A percentile compares a stretch with the other conserved stretches of the same genome.
Conservation (phyloP, 2,797 vertebrate species). For the Emys orbicularis region DNA sequence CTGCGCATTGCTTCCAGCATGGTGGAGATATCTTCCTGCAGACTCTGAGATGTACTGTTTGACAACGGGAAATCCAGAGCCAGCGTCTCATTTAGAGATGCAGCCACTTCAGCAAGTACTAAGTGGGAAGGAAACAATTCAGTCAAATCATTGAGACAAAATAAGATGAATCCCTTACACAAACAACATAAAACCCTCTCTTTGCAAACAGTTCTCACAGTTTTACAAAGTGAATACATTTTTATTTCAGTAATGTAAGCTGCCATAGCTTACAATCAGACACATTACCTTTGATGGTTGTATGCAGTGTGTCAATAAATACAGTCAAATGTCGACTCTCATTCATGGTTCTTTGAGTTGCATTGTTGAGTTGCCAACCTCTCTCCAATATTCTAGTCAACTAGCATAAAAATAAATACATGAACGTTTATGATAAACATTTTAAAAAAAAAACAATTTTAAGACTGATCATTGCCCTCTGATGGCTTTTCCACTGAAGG, state of each 20-base stretch:
- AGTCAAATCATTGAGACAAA: background rate
- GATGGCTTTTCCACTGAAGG: background rate
- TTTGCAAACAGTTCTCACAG: background rate
- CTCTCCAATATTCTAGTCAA: constrained; percentile 69
- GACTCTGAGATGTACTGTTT: constrained; percentile 74
- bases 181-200: background rate
- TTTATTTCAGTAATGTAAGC: background rate
- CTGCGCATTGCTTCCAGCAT: constrained; percentile 81
- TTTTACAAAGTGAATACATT: background rate
- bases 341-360: constrained; percentile 76
- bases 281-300: constrained; percentile 83
- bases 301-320: constrained; percentile 80
- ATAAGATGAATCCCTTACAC: background rate
- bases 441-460: background rate
- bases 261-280: background rate
- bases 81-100: constrained; percentile 83
- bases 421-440: background rate
- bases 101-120: constrained; percentile 84
- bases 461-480: background rate
- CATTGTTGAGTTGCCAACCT: constrained; percentile 68
- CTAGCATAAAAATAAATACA: constrained; percentile 78
- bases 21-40: constrained; percentile 78
- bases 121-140: constrained; percentile 30
- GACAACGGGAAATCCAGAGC: constrained; percentile 73
- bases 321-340: constrained; percentile 79